Evolutionary conservation across 2,113 vertebrate species (phyloP).

Genomic region (Calyptomena viridis): DNA sequence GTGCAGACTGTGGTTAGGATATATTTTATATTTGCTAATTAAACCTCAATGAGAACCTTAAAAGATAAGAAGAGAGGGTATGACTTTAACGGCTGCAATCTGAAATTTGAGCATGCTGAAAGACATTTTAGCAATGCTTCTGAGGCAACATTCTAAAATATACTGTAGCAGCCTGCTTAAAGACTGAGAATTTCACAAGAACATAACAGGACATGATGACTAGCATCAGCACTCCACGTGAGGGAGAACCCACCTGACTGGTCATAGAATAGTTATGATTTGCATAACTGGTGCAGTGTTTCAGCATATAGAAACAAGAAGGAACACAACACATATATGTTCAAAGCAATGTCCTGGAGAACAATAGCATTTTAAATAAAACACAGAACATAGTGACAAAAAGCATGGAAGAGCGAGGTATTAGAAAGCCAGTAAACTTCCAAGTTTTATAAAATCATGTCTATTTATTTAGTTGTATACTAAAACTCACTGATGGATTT

Average conservation of each 20-base stretch:
- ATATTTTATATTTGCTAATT: neutral
- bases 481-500: neutral
- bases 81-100: neutral
- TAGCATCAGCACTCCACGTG: neutral
- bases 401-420: neutral
- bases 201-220: neutral
- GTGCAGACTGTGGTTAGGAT: neutral
- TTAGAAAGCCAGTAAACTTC: neutral
- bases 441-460: neutral
- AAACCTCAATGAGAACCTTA: neutral
- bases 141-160: neutral
- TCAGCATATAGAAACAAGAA: neutral
- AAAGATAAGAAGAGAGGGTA: neutral
- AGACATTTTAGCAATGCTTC: neutral
- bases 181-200: neutral
- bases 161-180: neutral
- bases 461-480: neutral
- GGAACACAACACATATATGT: neutral
- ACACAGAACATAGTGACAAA: neutral
- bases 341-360: neutral
- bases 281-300: rapidly evolving
- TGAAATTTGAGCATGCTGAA: neutral
- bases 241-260: neutral
- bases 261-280: neutral
- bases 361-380: neutral